Evolutionary conservation across 2,888 invertebrate genomes (phyloP), one percentile per base, ranked within the genome.

Genomic region (Lathronympha strigana): DNA sequence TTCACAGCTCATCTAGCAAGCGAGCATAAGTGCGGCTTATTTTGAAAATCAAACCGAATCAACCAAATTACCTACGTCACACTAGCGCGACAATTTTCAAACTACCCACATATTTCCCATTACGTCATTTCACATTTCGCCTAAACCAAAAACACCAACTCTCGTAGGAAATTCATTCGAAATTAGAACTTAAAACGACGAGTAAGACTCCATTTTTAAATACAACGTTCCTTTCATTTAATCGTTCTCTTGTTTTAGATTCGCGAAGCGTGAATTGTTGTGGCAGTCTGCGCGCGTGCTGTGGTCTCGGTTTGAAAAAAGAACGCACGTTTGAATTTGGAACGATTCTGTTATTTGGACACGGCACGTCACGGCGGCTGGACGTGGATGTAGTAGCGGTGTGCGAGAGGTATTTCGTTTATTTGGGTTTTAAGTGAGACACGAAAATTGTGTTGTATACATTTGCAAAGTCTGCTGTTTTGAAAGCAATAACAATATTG

Each of bases 41-140:
- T 57, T 31, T 43, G 57, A 31, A 43, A 45, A 57, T 55, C 55
- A 43, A 31, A 43, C 55, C 55, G 17, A 55, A 55, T 45, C 57
- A 43, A 57, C 28, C 17, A 5, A 43, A 57, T 43, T 43, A 57
- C 43, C 28, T 13, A 57, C 43, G 43, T 13, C 28, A 19, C 55
- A 38, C 55, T 19, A 55, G 28, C 57, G 43, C 40, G 57, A 57
- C 57, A 57, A 57, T 57, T 57, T 31, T 28, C 43, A 31, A 57
- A 43, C 57, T 57, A 57, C 57, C 57, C 53, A 38, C 28, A 43
- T 28, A 55, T 28, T 28, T 28, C n/a, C 28, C 57, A 57, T 57
- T 57, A 57, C 31, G 43, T 57, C 31, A 57, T 57, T 57, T 43
- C 55, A 55, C 17, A 40, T 43, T 25, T 45, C 43, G 9, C 1